Evolutionary conservation across 2,113 vertebrate genomes (phyloP), one percentile per base, ranked within the genome.

Genomic region (Leptobrachium ailaonicum): DNA sequence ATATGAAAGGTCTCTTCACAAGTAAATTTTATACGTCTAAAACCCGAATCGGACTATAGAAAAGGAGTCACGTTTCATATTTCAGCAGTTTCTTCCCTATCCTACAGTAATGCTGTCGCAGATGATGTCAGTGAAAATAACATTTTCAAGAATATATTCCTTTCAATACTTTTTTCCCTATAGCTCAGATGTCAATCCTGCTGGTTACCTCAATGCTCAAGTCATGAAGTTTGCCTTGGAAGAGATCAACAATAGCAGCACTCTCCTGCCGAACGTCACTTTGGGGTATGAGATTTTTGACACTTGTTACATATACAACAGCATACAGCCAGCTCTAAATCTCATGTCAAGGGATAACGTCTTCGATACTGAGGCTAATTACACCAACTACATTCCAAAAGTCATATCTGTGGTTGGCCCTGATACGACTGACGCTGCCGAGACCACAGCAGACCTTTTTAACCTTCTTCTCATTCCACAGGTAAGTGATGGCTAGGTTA

Each of bases 261-360:
- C 40, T 50, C 89, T 96, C 11, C 86, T 96, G 41, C 94, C 96
- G 0, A 90, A 89, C 0, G 76, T 96, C 64, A 90, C 11, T 56
- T 84, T 96, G 54, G 95, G 95, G 13, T 96, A 95, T 10, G 90
- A 92, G 83, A 72, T 91, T 2, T 93, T 94, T 5, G 96, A 96
- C 20, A 77, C 83, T 68, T 96, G 95, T 83, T 93, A 86, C 12
- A 0, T 79, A 6, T 77, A 84, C 82, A 88, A 89, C 74, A 85
- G 88, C 4, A 8, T 93, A 45, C 88, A 95, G 58, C 93, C 93
- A 0, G 83, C 89, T 3, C 73, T 96, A 62, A 89, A 92, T 82
- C 85, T 96, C 67, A 83, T 94, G 43, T 78, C 84, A 0, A 84
- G 82, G 47, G 14, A 79, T 0, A 32, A 66, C 6, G n/a, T 50